Conservation (phyloP, 2,888 invertebrate genomes). For the Ormyrus labotus region DNA sequence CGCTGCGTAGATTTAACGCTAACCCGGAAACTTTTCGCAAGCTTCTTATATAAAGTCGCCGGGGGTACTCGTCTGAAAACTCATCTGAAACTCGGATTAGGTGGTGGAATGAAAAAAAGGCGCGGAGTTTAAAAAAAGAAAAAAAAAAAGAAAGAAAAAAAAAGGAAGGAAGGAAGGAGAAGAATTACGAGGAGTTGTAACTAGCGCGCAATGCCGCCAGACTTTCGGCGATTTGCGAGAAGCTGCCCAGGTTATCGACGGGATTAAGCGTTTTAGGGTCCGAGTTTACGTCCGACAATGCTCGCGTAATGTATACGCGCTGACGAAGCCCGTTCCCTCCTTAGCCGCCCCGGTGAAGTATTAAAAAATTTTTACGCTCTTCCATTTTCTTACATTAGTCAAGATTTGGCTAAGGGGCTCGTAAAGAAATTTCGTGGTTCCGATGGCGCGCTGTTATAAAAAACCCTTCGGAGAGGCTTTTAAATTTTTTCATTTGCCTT, state of each 20-base stretch:
- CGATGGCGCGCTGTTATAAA: background rate
- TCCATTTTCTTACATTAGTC: slow-evolving; percentile 5
- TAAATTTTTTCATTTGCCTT: slow-evolving; percentile 27
- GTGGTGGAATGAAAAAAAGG: slow-evolving; percentile 57
- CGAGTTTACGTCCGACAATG: slow-evolving; percentile 3
- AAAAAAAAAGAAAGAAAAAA: background rate
- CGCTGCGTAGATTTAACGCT: slow-evolving; percentile 61
- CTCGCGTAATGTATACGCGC: background rate
- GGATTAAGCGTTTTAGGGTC: slow-evolving; percentile 55
- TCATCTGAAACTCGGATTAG: slow-evolving; percentile 73
- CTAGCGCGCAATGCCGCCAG: background rate
- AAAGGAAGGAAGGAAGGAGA: background rate
- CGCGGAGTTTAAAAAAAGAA: background rate
- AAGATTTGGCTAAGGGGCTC: background rate
- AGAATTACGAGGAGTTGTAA: slow-evolving; percentile 15
- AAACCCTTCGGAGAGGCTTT: background rate
- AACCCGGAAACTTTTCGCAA: slow-evolving; percentile 66
- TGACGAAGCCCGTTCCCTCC: background rate
- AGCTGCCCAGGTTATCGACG: slow-evolving; percentile 54
- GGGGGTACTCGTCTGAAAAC: slow-evolving; percentile 66
- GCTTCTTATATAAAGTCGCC: slow-evolving; percentile 69
- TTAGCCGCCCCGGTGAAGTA: background rate
- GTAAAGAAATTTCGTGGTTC: background rate
- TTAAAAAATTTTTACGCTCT: background rate
- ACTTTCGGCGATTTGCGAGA: slow-evolving; percentile 39